These are phyloP conservation scores for Liopterus haemorrhoidalis DNA, from an alignment of 2,888 invertebrate species.

Conservation along the genomic window DNA sequence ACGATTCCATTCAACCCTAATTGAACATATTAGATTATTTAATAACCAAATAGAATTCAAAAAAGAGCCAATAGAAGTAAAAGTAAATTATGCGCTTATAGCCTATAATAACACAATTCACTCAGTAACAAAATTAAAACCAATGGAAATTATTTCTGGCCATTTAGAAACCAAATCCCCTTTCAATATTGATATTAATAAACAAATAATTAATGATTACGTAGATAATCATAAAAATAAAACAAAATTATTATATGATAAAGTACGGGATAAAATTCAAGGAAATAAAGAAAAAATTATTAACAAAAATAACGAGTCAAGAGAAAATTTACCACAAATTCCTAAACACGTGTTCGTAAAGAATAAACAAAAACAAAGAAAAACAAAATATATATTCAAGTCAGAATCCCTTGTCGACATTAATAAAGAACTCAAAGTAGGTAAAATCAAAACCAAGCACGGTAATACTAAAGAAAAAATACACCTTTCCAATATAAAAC, in stretches of 20 bases:
- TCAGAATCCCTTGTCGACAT: background rate
- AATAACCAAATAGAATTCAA: conserved; percentile 15
- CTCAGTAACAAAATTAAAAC: conserved; percentile 22
- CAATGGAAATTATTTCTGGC: conserved; percentile 21
- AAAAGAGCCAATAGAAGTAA: conserved; percentile 11
- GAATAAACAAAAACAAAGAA: conserved; percentile 9
- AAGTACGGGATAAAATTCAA: background rate
- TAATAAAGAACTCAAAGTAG: conserved; percentile 3
- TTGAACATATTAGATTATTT: conserved; percentile 20
- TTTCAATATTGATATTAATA: conserved; percentile 20
- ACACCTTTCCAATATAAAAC: conserved; percentile 5
- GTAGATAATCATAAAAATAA: conserved; percentile 17
- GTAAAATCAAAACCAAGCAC: background rate
- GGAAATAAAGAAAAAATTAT: conserved; percentile 4
- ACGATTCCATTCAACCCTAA: conserved; percentile 27
- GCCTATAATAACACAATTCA: conserved; percentile 25
- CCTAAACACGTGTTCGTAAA: conserved; percentile 2
- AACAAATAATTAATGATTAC: conserved; percentile 16
- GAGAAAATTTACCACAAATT: background rate
- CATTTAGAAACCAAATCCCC: conserved; percentile 18
- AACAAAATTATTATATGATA: conserved; percentile 18
- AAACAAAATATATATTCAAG: conserved; percentile 4
- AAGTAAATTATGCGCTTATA: conserved; percentile 16
- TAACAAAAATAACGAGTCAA: background rate
- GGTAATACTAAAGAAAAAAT: conserved; percentile 2